phyloP scores from a whole-genome alignment of 2,797 vertebrate species.

The Erpetoichthys calabaricus region DNA sequence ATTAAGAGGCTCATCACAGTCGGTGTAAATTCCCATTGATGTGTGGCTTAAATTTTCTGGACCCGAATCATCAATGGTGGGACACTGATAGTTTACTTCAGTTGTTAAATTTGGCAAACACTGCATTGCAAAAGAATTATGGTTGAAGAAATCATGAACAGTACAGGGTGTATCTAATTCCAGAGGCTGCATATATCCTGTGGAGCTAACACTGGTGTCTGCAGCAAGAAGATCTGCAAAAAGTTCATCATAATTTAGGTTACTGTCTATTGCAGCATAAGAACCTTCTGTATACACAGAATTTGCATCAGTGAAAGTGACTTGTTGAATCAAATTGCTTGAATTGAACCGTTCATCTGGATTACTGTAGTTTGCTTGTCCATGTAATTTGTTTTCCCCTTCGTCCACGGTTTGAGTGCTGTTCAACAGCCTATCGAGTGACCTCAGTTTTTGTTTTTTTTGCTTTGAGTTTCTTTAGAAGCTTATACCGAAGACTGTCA shows the following conservation, averaged over 20 bases:
- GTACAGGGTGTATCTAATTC: no score
- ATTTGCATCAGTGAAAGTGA: slow-evolving; percentile 39
- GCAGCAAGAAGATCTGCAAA: slow-evolving; percentile 70
- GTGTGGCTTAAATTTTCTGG: no score
- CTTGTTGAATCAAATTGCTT: slow-evolving; percentile 21
- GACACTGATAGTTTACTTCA: slow-evolving; percentile 22
- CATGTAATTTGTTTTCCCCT: neutral
- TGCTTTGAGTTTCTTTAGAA: slow-evolving; percentile 75
- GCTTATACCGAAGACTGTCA: slow-evolving; percentile 63
- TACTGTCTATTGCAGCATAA: slow-evolving; percentile 29
- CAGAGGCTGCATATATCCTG: no score
- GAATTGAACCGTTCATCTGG: neutral
- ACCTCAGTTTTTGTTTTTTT: slow-evolving; percentile 82
- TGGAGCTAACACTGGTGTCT: slow-evolving; percentile 14
- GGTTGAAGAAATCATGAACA: no score
- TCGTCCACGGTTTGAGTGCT: slow-evolving; percentile 19
- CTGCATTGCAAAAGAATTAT: no score
- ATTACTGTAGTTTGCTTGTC: neutral
- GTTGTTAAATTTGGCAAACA: no score
- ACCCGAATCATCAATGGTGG: slow-evolving; percentile 36
- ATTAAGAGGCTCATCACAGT: slow-evolving; percentile 48
- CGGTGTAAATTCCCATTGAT: slow-evolving; percentile 11
- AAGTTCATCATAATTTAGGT: slow-evolving; percentile 48
- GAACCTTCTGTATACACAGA: slow-evolving; percentile 40
- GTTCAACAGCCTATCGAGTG: slow-evolving; percentile 51